Conservation (phyloP, 2,888 invertebrate genomes). For the Esperia sulphurella region DNA sequence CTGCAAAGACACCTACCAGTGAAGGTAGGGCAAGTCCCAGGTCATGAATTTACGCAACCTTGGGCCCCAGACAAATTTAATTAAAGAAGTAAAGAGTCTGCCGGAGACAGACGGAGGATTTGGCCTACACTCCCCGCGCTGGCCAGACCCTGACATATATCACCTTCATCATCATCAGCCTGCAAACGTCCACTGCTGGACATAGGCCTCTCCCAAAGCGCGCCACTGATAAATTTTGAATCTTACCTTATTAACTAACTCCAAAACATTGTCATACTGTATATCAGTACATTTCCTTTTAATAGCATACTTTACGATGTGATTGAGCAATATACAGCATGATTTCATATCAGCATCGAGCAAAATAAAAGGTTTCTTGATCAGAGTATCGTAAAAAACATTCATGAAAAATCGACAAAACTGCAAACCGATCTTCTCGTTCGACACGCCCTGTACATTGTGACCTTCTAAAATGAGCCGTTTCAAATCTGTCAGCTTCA, state of each 20-base stretch:
- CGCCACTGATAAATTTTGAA: too few relatives aligned
- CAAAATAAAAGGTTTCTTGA: slow-evolving; percentile 27
- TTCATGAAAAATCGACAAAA: slow-evolving; percentile 31
- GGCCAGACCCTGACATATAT: too few relatives aligned
- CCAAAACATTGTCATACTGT: slow-evolving; percentile 22
- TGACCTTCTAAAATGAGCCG: slow-evolving; percentile 21
- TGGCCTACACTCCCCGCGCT: too few relatives aligned
- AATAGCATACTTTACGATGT: slow-evolving; percentile 29
- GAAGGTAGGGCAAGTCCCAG: too few relatives aligned
- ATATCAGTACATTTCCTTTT: slow-evolving; percentile 25
- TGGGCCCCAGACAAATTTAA: too few relatives aligned
- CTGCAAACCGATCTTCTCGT: slow-evolving; percentile 21
- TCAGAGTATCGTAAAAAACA: slow-evolving; percentile 25
- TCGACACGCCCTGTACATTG: slow-evolving; percentile 14
- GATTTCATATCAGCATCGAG: slow-evolving; percentile 19
- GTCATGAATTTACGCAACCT: too few relatives aligned
- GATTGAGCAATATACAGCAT: slow-evolving; percentile 27
- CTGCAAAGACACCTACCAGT: too few relatives aligned
- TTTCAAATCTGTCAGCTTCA: slow-evolving; percentile 21
- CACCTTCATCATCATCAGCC: too few relatives aligned
- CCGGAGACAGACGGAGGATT: too few relatives aligned
- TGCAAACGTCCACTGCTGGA: too few relatives aligned
- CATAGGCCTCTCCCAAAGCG: too few relatives aligned
- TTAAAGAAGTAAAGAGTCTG: too few relatives aligned
- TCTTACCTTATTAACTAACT: slow-evolving; percentile 40